Evolutionary conservation across 2,797 vertebrate genomes (phyloP).

Genomic region (Silurus aristotelis): DNA sequence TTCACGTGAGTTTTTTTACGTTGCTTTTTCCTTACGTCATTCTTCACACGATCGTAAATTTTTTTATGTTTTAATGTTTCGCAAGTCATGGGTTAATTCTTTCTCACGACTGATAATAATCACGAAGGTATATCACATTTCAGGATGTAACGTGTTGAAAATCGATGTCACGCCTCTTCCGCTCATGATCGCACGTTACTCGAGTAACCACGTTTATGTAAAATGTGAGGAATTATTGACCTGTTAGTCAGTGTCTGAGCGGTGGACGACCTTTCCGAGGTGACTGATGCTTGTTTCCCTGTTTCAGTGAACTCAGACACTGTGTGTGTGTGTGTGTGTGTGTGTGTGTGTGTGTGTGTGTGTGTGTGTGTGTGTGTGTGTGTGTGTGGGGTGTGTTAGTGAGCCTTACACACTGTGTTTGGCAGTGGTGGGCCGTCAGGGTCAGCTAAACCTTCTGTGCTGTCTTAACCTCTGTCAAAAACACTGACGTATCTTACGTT

Average conservation of each 20-base stretch:
- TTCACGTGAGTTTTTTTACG: too few species aligned
- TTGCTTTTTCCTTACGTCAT: too few species aligned
- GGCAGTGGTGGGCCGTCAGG: too few species aligned
- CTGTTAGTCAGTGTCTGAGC: constrained; percentile 38
- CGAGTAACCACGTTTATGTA: not conserved
- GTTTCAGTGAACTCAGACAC: constrained; percentile 59
- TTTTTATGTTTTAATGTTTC: not conserved
- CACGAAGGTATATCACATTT: not conserved
- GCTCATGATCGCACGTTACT: not conserved
- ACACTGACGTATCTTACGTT: too few species aligned
- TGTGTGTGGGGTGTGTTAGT: not conserved
- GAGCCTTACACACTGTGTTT: not conserved
- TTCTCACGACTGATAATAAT: not conserved
- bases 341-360: not conserved
- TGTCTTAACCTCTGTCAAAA: too few species aligned
- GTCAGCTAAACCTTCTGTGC: too few species aligned
- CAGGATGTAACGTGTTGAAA: not conserved
- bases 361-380: not conserved
- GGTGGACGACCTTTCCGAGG: constrained; percentile 65
- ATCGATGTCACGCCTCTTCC: not conserved
- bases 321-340: constrained; percentile 16
- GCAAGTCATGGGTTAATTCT: not conserved
- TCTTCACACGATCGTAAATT: too few species aligned
- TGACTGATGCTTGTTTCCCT: constrained; percentile 65
- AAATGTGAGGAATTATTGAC: not conserved